A percentile compares a stretch with the other conserved stretches of the same genome.
phyloP scores from a whole-genome alignment of 2,888 invertebrate species.

The Ophioninae sp. region DNA sequence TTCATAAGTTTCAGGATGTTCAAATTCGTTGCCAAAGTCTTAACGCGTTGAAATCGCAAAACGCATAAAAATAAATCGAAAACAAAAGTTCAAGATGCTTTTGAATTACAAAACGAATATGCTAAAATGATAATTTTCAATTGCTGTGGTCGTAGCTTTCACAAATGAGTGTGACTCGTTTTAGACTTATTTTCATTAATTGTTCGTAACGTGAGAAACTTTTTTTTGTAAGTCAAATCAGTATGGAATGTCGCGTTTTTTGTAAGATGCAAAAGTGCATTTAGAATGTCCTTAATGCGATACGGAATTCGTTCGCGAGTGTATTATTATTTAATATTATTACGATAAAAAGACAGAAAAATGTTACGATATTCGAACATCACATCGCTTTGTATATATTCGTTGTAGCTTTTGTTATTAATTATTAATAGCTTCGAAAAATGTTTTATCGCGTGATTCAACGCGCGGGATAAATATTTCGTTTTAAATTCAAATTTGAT shows the following conservation, averaged over 20 bases:
- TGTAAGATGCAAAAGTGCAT: not conserved
- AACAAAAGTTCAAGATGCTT: not conserved
- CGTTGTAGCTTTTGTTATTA: constrained; percentile 59
- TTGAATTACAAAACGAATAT: not conserved
- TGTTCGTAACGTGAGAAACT: not conserved
- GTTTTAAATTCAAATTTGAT: not conserved
- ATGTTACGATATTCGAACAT: constrained; percentile 22
- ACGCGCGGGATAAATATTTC: not conserved
- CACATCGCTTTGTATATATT: constrained; percentile 62
- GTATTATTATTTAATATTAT: constrained; percentile 39
- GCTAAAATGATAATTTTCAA: not conserved
- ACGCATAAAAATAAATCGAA: not conserved
- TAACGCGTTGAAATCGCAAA: not conserved
- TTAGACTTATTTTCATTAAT: not conserved
- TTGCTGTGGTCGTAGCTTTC: not conserved
- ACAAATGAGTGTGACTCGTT: not conserved
- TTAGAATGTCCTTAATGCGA: constrained; percentile 1
- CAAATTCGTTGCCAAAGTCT: not conserved
- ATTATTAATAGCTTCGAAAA: constrained; percentile 23
- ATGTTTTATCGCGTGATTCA: not conserved
- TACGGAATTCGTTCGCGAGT: constrained; percentile 57
- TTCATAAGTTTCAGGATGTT: not conserved
- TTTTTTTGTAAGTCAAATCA: not conserved
- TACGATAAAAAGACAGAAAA: constrained; percentile 1
- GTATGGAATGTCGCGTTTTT: not conserved